A percentile compares a stretch with the other conserved stretches of the same genome.
Evolutionary conservation across 2,113 vertebrate species (phyloP).

Genomic region (Nibea albiflora): DNA sequence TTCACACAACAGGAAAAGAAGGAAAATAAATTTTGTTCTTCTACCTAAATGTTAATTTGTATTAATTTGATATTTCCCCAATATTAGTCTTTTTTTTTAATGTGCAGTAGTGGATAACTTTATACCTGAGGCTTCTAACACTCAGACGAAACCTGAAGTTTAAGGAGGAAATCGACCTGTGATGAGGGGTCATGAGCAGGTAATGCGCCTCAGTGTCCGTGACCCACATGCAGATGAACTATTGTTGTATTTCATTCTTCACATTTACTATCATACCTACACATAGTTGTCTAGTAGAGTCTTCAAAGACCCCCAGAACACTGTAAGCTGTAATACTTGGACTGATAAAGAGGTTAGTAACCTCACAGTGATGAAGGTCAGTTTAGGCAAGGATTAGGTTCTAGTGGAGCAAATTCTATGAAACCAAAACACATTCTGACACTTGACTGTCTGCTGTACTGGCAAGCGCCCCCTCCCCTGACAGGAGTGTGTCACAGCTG

Average conservation of each 20-base stretch:
- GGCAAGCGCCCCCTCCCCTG: slow-evolving; percentile 10
- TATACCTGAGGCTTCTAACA: not conserved
- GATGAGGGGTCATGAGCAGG: not conserved
- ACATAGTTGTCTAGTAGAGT: not conserved
- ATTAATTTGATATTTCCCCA: no score
- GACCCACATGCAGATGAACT: not conserved
- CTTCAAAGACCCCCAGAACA: not conserved
- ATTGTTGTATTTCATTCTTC: not conserved
- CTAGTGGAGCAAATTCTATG: not conserved
- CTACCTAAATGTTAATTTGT: no score
- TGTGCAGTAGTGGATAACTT: not conserved
- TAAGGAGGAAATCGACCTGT: no score
- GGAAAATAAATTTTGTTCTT: not conserved
- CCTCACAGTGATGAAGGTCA: not conserved
- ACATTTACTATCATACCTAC: not conserved
- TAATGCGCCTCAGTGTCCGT: no score
- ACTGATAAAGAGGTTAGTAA: not conserved
- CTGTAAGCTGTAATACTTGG: not conserved
- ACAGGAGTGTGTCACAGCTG: slow-evolving; percentile 51
- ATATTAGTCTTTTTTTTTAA: no score
- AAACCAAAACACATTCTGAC: not conserved
- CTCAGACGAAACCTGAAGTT: not conserved
- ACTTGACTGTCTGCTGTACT: not conserved
- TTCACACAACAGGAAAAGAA: not conserved
- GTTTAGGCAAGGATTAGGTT: not conserved